These are phyloP conservation scores for Hydriomena furcata DNA, from an alignment of 2,888 invertebrate species.

Conservation along the genomic window DNA sequence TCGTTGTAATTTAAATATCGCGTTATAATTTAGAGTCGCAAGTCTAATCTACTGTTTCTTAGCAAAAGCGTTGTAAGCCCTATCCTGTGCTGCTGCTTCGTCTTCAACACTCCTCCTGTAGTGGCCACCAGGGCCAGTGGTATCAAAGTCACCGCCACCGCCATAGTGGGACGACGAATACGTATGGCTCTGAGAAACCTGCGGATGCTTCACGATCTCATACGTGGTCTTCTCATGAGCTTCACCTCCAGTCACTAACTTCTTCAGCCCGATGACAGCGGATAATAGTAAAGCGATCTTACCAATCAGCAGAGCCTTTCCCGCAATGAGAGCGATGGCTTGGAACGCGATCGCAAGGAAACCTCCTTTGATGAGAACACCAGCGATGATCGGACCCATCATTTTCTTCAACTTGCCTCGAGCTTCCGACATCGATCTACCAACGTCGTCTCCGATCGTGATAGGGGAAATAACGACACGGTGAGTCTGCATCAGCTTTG, in stretches of 20 bases:
- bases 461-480: conserved; percentile 80
- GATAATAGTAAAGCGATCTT: conserved; percentile 92
- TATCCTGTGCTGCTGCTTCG: conserved; percentile 85
- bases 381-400: conserved; percentile 86
- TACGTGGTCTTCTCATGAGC: conserved; percentile 91
- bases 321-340: conserved; percentile 89
- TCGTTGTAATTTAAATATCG: conserved; percentile 65
- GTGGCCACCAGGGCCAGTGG: conserved; percentile 83
- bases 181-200: conserved; percentile 89
- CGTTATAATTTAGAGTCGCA: too few relatives aligned
- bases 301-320: conserved; percentile 91
- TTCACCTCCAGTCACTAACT: conserved; percentile 86
- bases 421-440: conserved; percentile 79
- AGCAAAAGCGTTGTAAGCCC: conserved; percentile 84
- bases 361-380: conserved; percentile 87
- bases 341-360: conserved; percentile 90
- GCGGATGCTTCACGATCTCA: conserved; percentile 94
- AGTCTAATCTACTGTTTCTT: conserved; percentile 62
- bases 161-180: conserved; percentile 88
- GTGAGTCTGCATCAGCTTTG: conserved; percentile 84
- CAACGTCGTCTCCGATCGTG: conserved; percentile 67
- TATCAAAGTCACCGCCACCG: conserved; percentile 82
- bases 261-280: conserved; percentile 91
- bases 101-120: conserved; percentile 84
- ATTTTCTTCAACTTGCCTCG: conserved; percentile 86